phyloP scores from a whole-genome alignment of 1,140 invertebrate species.

The Cotesia glomerata region DNA sequence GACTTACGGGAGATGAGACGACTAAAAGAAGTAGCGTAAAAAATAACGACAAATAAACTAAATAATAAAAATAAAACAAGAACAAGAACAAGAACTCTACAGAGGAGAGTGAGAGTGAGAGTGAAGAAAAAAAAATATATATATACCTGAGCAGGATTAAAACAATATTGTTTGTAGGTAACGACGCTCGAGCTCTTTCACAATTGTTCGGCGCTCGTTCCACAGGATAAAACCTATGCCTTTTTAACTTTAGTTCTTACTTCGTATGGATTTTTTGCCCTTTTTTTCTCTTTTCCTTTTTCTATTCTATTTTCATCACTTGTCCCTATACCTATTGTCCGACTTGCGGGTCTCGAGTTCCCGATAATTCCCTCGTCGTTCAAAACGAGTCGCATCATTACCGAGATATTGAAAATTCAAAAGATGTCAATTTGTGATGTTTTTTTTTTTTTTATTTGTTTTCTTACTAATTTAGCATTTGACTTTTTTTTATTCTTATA shows the following conservation, averaged over 20 bases:
- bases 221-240: neutral
- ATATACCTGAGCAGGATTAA: slow-evolving; percentile 7
- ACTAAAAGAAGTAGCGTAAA: slow-evolving; percentile 2
- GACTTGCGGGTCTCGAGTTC: slow-evolving; percentile 16
- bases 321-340: slow-evolving; percentile 17
- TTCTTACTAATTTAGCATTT: no score
- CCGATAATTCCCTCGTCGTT: slow-evolving; percentile 20
- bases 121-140: neutral
- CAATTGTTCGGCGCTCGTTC: slow-evolving; percentile 9
- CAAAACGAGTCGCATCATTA: slow-evolving; percentile 21
- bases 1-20: neutral
- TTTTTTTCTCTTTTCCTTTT: neutral
- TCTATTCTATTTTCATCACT: neutral
- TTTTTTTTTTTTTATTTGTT: neutral
- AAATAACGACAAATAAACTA: neutral
- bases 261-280: neutral
- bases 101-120: no score
- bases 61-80: neutral
- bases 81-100: neutral
- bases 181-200: slow-evolving; percentile 16
- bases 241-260: slow-evolving; percentile 5
- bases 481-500: no score
- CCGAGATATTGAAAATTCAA: slow-evolving; percentile 11
- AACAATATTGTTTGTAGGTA: slow-evolving; percentile 28
- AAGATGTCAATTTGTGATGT: slow-evolving; percentile 12